Evolutionary conservation across 2,888 invertebrate genomes (phyloP).

Genomic region (Noctua janthina): DNA sequence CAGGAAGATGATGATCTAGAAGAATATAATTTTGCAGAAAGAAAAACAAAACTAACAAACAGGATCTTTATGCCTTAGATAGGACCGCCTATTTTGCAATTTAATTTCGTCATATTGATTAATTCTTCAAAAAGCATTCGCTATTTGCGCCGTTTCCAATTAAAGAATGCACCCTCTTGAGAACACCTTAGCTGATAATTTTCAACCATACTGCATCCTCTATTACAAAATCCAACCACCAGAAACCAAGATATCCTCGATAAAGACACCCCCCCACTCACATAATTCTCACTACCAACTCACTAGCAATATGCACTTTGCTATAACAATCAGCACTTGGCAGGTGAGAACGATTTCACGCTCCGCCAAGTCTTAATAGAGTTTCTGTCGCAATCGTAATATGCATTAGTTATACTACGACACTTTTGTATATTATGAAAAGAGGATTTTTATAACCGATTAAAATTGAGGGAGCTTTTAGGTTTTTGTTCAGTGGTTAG

Average conservation of each 20-base stretch:
- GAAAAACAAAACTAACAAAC: too few relatives aligned
- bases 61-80: too few relatives aligned
- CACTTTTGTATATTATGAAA: conserved; percentile 20
- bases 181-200: too few relatives aligned
- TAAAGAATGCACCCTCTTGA: too few relatives aligned
- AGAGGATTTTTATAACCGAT: conserved; percentile 24
- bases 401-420: conserved; percentile 59
- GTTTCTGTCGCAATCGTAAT: conserved; percentile 59
- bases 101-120: too few relatives aligned
- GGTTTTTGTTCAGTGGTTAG: not conserved
- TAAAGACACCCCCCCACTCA: not conserved
- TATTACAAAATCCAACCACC: not conserved
- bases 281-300: conserved; percentile 28
- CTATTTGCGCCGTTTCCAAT: too few relatives aligned
- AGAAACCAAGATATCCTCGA: not conserved
- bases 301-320: conserved; percentile 51
- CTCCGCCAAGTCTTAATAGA: conserved; percentile 63
- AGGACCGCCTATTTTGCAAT: too few relatives aligned
- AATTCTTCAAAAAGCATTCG: too few relatives aligned
- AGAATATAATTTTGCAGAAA: too few relatives aligned
- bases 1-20: too few relatives aligned
- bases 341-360: conserved; percentile 72
- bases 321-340: conserved; percentile 59
- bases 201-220: not conserved
- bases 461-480: not conserved